Percentiles rank a stretch among this genome's conserved stretches.
Evolutionary conservation across 2,113 vertebrate species (phyloP).

Genomic region (Carollia perspicillata): DNA sequence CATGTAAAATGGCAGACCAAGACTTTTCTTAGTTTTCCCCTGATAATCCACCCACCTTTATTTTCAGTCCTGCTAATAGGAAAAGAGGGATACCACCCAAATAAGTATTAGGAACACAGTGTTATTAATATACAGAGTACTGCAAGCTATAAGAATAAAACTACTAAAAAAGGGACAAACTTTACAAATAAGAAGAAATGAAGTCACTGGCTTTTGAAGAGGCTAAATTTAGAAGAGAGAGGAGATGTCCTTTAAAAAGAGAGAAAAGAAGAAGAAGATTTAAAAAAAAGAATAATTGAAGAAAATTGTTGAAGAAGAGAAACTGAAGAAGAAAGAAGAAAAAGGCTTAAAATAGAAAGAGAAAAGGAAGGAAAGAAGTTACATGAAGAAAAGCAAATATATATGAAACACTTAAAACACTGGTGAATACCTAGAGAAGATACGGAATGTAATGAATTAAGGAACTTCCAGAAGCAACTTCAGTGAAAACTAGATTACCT

Average conservation of each 20-base stretch:
- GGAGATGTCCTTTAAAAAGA: conserved; percentile 87
- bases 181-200: conserved; percentile 90
- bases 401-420: conserved; percentile 92
- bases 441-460: conserved; percentile 98
- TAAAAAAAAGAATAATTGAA: conserved; percentile 90
- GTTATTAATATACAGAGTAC: conserved; percentile 68
- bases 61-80: conserved; percentile 86
- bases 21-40: conserved; percentile 92
- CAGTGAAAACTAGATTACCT: conserved; percentile 92
- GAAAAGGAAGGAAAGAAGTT: conserved; percentile 95
- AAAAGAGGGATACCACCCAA: conserved; percentile 81
- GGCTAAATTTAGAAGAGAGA: conserved; percentile 88
- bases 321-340: conserved; percentile 91
- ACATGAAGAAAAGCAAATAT: conserved; percentile 94
- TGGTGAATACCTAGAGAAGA: conserved; percentile 97
- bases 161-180: conserved; percentile 87
- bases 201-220: conserved; percentile 84
- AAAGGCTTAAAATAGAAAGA: conserved; percentile 91
- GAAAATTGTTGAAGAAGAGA: conserved; percentile 91
- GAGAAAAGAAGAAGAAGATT: conserved; percentile 89
- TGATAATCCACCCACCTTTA: conserved; percentile 91
- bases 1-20: conserved; percentile 88
- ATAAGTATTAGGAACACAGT: conserved; percentile 78
- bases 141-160: conserved; percentile 76
- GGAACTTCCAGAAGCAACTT: conserved; percentile 89